Evolutionary conservation across 92 coral and sea anemone genomes (phyloP).

Genomic region (Porites divaricata): DNA sequence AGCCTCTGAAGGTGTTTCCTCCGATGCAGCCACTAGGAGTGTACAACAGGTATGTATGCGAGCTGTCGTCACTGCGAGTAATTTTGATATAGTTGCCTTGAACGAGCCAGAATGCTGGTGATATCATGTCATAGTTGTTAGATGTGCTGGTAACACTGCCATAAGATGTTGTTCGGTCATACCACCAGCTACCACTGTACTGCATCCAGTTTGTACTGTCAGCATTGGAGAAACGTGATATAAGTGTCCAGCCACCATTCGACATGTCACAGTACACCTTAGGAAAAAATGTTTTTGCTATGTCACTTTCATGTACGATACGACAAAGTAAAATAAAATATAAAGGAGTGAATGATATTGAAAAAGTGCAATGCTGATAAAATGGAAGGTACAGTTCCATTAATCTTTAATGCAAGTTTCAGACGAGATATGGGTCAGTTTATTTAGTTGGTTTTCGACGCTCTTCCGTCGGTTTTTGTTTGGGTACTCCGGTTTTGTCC

Average conservation of each 20-base stretch:
- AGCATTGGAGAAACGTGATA: constrained; percentile 76
- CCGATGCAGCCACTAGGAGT: constrained; percentile 65
- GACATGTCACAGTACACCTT: constrained; percentile 67
- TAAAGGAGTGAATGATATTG: no score
- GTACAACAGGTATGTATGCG: constrained; percentile 59
- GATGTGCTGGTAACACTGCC: constrained; percentile 63
- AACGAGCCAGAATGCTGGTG: constrained; percentile 73
- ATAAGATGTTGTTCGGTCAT: constrained; percentile 55
- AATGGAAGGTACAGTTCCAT: no score
- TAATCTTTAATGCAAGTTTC: no score
- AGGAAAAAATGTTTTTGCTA: no score
- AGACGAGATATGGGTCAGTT: no score
- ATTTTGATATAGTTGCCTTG: constrained; percentile 64
- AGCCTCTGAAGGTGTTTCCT: constrained; percentile 63
- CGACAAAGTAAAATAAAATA: no score
- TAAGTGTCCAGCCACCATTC: constrained; percentile 72
- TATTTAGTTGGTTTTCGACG: no score
- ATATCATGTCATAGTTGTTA: constrained; percentile 75
- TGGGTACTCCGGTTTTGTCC: no score
- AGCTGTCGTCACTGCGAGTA: constrained; percentile 69
- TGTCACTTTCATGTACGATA: no score
- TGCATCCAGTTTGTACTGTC: constrained; percentile 76
- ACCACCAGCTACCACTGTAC: constrained; percentile 72
- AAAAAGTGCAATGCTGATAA: no score
- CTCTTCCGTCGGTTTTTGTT: no score